Base-by-base conservation (phyloP, 2,113 vertebrate species). In the Tachycineta bicolor region DNA sequence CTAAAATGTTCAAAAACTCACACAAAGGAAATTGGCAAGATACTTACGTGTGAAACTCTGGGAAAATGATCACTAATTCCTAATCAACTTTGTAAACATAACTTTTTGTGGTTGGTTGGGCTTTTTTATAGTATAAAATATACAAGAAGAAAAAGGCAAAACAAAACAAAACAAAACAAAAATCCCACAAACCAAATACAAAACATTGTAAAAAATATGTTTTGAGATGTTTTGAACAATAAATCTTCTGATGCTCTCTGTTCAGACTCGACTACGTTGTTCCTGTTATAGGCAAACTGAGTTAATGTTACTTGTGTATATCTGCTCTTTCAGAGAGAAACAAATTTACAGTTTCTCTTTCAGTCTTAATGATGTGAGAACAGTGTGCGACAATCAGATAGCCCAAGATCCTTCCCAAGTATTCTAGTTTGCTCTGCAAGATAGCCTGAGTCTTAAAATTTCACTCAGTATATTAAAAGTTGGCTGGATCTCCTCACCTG, bases 21-120 rank as follows among this genome's bases (percentile, higher is more conserved):
- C 1, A 11, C 6, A 59, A 62, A 23, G 13, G 4, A 78, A 78
- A 56, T 39, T 19, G 15, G 6, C 8, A 69, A 68, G 9, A 39
- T 25, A 43, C 10, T 68, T 63, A 3, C 18, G 78, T 39, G 21
- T 34, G 26, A 87, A 92, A 58, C 19, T 52, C 50, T 46, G 9
- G 4, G 34, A 34, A 84, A 84, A 73, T 20, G 21, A 22, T 70
- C 43, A 15, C 5, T 80, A 23, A 56, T 52, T 77, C 50, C 14
- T 50, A 62, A 76, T 55, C 0, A 3, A 29, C 14, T 63, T 64
- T 68, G 7, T 4, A 83, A 64, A 10, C 5, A 25, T 33, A 15
- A 5, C 1, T 59, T n/a, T 49, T 55, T 55, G 76, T 39, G 1
- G 0, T n/a, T 56, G 6, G 3, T 34, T 59, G 17, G 2, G 1